phyloP scores from a whole-genome alignment of 2,797 vertebrate genomes.

The Onychomys arenicola region DNA sequence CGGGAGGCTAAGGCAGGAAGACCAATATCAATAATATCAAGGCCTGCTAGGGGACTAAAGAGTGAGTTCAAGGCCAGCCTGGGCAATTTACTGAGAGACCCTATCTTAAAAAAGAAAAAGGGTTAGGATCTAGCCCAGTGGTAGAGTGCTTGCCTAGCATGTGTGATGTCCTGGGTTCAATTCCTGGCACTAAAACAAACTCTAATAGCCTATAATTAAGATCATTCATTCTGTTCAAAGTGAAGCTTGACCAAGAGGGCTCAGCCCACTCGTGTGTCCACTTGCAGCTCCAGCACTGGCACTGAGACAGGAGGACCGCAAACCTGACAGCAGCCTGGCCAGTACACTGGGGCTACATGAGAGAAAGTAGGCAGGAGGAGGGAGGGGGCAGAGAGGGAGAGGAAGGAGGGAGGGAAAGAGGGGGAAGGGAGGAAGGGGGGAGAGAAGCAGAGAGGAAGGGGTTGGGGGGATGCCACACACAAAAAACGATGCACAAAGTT shows the following conservation, averaged over 20 bases:
- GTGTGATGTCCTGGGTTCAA: background rate
- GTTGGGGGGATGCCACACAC: no score
- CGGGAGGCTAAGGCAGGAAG: background rate
- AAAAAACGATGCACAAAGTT: no score
- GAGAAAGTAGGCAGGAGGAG: background rate
- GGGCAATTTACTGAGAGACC: background rate
- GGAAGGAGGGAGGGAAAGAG: accelerated
- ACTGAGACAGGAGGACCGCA: background rate
- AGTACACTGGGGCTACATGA: no score
- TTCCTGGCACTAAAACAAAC: background rate
- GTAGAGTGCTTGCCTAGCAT: background rate
- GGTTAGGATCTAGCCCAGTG: background rate
- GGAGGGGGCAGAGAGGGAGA: no score
- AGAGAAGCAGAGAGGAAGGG: background rate
- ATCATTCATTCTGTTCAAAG: background rate
- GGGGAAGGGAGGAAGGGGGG: no score
- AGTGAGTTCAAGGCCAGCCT: background rate
- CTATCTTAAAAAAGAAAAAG: background rate
- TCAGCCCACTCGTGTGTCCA: background rate
- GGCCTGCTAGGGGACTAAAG: background rate
- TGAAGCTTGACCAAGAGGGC: background rate
- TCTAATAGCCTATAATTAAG: background rate
- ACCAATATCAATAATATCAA: background rate
- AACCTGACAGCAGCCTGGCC: background rate
- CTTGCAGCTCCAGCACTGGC: background rate